Evolutionary conservation across 2,113 vertebrate genomes (phyloP).

Genomic region (Crotophaga sulcirostris): DNA sequence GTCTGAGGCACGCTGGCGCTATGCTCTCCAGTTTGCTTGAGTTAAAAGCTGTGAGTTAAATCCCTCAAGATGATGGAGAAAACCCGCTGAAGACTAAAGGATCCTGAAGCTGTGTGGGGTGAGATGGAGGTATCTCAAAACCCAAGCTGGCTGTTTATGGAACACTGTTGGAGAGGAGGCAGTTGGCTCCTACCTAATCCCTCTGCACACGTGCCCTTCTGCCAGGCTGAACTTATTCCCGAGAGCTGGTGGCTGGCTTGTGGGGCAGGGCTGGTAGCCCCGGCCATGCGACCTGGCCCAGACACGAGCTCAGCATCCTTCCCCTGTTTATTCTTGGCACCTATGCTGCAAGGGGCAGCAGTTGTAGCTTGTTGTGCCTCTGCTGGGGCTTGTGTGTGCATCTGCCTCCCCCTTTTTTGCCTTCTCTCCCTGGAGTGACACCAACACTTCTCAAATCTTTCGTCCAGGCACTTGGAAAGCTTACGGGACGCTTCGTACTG

Average conservation of each 20-base stretch:
- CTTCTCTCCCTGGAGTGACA: not conserved
- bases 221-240: not conserved
- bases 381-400: not conserved
- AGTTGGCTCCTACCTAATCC: not conserved
- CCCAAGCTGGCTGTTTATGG: not conserved
- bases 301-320: not conserved
- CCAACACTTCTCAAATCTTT: not conserved
- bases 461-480: not conserved
- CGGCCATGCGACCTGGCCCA: rapidly evolving
- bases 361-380: not conserved
- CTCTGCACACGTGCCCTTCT: not conserved
- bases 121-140: not conserved
- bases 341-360: not conserved
- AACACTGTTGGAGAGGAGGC: rapidly evolving
- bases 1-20: not conserved
- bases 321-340: not conserved
- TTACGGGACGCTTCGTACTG: not conserved
- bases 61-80: not conserved
- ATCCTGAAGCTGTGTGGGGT: not conserved
- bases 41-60: not conserved
- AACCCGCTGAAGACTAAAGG: rapidly evolving
- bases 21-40: not conserved
- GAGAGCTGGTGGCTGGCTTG: not conserved
- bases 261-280: not conserved
- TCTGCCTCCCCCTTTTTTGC: not conserved